Evolutionary conservation across 1,140 invertebrate genomes (phyloP).

Genomic region (Diabrotica undecimpunctata): DNA sequence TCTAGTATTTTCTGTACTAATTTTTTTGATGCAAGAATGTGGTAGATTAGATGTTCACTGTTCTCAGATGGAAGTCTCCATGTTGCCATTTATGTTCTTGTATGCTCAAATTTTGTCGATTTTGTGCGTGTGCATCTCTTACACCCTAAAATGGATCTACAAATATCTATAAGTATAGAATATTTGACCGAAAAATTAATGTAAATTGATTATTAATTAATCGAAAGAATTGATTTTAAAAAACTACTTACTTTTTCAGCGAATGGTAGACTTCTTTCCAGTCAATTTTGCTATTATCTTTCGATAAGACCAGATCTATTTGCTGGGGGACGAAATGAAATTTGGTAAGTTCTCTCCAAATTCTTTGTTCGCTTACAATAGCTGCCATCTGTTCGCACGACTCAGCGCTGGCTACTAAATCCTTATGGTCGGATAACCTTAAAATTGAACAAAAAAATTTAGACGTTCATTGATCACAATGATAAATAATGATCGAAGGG

Average conservation of each 20-base stretch:
- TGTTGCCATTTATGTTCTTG: too few species aligned
- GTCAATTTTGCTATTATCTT: constrained; percentile 53
- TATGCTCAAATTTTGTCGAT: too few species aligned
- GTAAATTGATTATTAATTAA: too few species aligned
- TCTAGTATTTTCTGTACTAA: too few species aligned
- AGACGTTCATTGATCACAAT: neutral
- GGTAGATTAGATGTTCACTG: too few species aligned
- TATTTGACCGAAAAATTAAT: too few species aligned
- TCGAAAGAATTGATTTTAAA: too few species aligned
- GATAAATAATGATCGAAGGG: neutral
- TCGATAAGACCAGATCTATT: constrained; percentile 65
- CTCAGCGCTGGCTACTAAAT: constrained; percentile 64
- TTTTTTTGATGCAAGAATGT: too few species aligned
- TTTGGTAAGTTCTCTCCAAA: constrained; percentile 86
- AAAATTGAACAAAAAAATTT: neutral
- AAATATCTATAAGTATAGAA: too few species aligned
- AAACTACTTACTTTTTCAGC: constrained; percentile 63
- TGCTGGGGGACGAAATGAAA: constrained; percentile 91
- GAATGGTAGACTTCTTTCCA: constrained; percentile 73
- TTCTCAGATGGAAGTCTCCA: too few species aligned
- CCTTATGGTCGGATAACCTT: constrained; percentile 85
- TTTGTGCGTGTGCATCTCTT: too few species aligned
- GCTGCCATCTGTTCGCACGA: constrained; percentile 70
- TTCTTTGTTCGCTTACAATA: constrained; percentile 80
- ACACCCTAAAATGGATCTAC: too few species aligned